Conservation (phyloP, 2,888 invertebrate species). For the Tridacna crocea region DNA sequence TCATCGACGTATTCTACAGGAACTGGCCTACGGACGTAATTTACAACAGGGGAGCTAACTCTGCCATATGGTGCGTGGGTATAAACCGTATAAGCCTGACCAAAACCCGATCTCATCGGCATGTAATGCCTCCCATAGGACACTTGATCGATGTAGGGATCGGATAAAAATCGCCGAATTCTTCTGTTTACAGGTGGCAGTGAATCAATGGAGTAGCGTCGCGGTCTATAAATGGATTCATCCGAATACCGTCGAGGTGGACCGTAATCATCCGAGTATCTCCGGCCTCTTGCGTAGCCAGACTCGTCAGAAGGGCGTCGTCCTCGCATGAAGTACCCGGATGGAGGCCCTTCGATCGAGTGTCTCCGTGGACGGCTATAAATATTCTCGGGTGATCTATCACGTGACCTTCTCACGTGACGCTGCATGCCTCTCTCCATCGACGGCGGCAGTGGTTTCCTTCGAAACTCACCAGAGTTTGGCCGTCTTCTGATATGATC, state of each 20-base stretch:
- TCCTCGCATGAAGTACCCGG: not conserved
- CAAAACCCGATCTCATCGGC: not conserved
- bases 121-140: not conserved
- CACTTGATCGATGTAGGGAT: not conserved
- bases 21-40: conserved; percentile 12
- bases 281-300: not conserved
- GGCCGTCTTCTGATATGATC: conserved; percentile 10
- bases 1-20: not conserved
- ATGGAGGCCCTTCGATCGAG: conserved; percentile 1
- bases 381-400: not conserved
- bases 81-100: not conserved
- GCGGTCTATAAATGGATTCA: not conserved
- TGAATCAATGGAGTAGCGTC: not conserved
- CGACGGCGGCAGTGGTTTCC: conserved; percentile 6
- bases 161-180: not conserved
- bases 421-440: not conserved
- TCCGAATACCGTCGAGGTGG: conserved; percentile 3
- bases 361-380: conserved; percentile 8
- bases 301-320: not conserved
- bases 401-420: conserved; percentile 4
- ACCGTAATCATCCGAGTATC: conserved; percentile 6
- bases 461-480: not conserved
- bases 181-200: not conserved
- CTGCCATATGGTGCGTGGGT: not conserved
- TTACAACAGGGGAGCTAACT: not conserved